These are phyloP conservation scores for Agapornis roseicollis DNA, from an alignment of 2,113 vertebrate genomes.

Conservation along the genomic window DNA sequence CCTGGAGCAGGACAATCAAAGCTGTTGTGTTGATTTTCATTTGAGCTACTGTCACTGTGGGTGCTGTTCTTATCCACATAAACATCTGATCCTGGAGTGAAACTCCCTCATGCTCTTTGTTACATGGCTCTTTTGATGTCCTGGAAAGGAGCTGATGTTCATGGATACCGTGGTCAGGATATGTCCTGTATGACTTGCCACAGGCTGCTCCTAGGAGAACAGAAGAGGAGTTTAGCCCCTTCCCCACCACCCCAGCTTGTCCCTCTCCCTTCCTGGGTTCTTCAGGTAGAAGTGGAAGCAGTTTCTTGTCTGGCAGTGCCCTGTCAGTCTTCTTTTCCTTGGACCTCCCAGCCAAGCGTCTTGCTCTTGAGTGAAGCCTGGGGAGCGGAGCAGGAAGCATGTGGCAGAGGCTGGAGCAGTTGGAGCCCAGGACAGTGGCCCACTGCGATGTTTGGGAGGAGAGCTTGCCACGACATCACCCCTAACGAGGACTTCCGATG, in stretches of 20 bases:
- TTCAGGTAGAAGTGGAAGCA: background rate
- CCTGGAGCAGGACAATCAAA: conserved; percentile 26
- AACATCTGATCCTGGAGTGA: background rate
- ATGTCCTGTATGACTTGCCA: background rate
- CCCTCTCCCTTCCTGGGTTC: background rate
- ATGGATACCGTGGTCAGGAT: background rate
- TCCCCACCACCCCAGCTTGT: background rate
- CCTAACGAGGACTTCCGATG: background rate
- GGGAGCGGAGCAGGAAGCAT: background rate
- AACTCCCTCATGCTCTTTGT: background rate
- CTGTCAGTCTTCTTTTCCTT: background rate
- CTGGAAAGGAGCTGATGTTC: background rate
- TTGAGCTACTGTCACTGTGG: background rate
- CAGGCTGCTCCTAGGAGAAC: background rate
- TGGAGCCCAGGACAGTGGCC: background rate
- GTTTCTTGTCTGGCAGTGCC: background rate
- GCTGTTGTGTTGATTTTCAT: conserved; percentile 2
- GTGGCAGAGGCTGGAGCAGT: background rate
- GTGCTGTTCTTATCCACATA: background rate
- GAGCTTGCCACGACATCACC: background rate
- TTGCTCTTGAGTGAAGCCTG: background rate
- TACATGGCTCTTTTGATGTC: background rate
- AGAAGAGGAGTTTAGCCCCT: background rate
- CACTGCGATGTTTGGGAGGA: background rate
- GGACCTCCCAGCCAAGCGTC: background rate